Percentiles rank a stretch among this genome's conserved stretches.
Evolutionary conservation across 2,888 invertebrate genomes (phyloP).

Genomic region (Acrobasis consociella): DNA sequence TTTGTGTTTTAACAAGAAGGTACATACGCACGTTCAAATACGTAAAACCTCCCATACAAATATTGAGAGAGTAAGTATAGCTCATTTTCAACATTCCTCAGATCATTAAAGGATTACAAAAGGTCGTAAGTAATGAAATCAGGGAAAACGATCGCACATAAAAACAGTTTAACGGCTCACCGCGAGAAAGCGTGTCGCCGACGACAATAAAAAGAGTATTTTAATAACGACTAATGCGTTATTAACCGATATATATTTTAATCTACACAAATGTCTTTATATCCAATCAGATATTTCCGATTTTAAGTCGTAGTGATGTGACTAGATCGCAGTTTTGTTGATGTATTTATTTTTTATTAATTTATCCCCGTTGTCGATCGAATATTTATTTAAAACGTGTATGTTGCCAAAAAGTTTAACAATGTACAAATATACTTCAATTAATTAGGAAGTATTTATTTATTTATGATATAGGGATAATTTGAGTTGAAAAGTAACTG

Average conservation of each 20-base stretch:
- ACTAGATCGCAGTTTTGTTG: constrained; percentile 26
- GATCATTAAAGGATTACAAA: constrained; percentile 24
- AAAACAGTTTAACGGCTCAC: constrained; percentile 33
- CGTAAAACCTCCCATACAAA: background rate
- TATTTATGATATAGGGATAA: too few species aligned
- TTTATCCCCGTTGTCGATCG: background rate
- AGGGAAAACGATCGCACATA: constrained; percentile 18
- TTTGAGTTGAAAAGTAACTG: too few species aligned
- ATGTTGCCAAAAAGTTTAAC: background rate
- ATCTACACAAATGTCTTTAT: constrained; percentile 69
- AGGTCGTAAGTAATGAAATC: constrained; percentile 21
- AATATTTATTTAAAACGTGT: background rate
- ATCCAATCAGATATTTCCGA: constrained; percentile 25
- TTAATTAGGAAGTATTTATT: too few species aligned
- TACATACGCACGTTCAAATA: too few species aligned
- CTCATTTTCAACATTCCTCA: constrained; percentile 19
- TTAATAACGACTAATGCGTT: constrained; percentile 67
- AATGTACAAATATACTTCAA: too few species aligned
- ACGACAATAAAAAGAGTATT: constrained; percentile 54
- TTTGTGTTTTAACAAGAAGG: too few species aligned
- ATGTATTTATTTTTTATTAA: constrained; percentile 22
- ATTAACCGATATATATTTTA: constrained; percentile 65
- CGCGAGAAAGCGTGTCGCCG: constrained; percentile 30
- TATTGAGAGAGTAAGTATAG: background rate
- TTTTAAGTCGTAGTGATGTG: constrained; percentile 22